phyloP scores from a whole-genome alignment of 1,140 invertebrate species.

The Diplogasteroides magnus region DNA sequence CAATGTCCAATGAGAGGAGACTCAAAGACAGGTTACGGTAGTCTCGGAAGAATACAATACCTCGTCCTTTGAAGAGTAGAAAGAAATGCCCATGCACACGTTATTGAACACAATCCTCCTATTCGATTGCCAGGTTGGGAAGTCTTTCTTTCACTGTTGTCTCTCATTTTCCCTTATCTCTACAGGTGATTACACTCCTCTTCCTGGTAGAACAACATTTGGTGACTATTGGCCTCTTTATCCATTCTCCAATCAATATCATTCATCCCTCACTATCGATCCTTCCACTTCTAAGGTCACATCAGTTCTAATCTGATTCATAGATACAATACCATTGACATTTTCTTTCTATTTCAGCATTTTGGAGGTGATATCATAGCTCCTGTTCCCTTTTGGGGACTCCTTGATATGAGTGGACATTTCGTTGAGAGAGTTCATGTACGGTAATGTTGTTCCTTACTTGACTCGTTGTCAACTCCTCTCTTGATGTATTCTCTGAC shows the following conservation, averaged over 20 bases:
- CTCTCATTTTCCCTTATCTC: neutral
- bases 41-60: too few relatives aligned
- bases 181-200: constrained; percentile 24
- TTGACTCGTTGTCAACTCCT: neutral
- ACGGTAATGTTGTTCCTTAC: neutral
- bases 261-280: constrained; percentile 29
- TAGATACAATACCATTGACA: too few relatives aligned
- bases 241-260: constrained; percentile 30
- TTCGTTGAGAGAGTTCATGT: constrained; percentile 23
- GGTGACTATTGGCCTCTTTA: constrained; percentile 33
- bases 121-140: neutral
- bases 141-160: neutral
- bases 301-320: too few relatives aligned
- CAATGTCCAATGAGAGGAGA: too few relatives aligned
- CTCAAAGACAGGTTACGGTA: too few relatives aligned
- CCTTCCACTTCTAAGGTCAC: constrained; percentile 25
- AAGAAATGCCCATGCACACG: neutral
- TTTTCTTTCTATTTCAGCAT: constrained; percentile 33
- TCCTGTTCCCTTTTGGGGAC: constrained; percentile 35
- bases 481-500: neutral
- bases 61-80: too few relatives aligned
- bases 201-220: constrained; percentile 27
- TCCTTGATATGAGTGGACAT: constrained; percentile 33
- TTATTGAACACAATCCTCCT: neutral
- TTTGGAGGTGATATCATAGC: constrained; percentile 36